Conservation (phyloP, 2,113 vertebrate species). For the Rynchops niger region DNA sequence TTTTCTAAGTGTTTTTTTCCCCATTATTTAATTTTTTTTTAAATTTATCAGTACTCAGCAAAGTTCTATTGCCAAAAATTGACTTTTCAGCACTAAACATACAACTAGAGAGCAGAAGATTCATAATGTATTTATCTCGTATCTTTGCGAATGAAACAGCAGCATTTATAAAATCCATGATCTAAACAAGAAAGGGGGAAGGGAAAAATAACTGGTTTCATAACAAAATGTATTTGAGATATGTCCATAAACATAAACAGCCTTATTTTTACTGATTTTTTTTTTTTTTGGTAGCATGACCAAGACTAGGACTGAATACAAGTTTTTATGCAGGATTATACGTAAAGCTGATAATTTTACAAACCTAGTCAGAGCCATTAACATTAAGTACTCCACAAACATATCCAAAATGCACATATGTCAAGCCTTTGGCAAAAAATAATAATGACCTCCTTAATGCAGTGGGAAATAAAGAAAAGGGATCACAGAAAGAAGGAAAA, state of each 20-base stretch:
- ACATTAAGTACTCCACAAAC: not conserved
- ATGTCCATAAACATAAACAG: not conserved
- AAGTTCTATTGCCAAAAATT: not conserved
- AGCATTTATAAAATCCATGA: not conserved
- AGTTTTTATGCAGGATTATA: not conserved
- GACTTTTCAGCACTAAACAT: not conserved
- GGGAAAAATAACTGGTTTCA: not conserved
- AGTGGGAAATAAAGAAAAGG: not conserved
- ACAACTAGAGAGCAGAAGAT: not conserved
- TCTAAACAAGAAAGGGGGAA: not conserved
- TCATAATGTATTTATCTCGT: not conserved
- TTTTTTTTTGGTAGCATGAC: not conserved
- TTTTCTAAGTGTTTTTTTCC: not conserved
- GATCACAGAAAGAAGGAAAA: not conserved
- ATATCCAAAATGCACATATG: not conserved
- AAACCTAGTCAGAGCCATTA: not conserved
- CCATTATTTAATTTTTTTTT: not conserved
- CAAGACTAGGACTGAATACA: not conserved
- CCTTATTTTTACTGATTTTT: not conserved
- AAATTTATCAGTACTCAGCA: not conserved
- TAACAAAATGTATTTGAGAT: not conserved
- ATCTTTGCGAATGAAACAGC: not conserved
- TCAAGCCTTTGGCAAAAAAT: not conserved
- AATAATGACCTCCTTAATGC: not conserved
- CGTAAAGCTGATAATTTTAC: not conserved